Conservation (phyloP, 2,113 vertebrate genomes). For the Raja brachyura region DNA sequence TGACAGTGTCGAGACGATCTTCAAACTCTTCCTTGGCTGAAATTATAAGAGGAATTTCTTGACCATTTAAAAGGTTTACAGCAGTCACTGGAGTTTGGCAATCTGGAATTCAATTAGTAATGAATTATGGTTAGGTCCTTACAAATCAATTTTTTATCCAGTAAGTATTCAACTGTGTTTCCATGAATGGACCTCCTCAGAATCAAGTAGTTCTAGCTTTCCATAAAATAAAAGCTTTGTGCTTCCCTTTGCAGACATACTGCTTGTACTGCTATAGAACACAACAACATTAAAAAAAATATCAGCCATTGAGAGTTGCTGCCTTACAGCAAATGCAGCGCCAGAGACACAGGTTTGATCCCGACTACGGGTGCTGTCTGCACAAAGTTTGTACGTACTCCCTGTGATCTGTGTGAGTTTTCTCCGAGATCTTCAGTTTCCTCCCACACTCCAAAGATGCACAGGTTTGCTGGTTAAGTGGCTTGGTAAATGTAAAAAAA, state of each 20-base stretch:
- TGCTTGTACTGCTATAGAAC: background rate
- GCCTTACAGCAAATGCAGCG: no score
- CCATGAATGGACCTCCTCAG: background rate
- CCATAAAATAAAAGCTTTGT: background rate
- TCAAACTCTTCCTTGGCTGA: constrained; percentile 62
- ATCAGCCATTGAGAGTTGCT: background rate
- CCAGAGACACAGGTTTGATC: no score
- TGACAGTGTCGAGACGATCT: constrained; percentile 71
- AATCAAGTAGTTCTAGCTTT: no score
- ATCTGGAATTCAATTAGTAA: constrained; percentile 62
- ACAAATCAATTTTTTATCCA: background rate
- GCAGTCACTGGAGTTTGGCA: constrained; percentile 74
- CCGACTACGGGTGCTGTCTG: no score
- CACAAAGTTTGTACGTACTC: no score
- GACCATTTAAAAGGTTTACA: constrained; percentile 71
- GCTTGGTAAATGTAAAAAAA: no score
- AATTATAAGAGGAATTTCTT: constrained; percentile 81
- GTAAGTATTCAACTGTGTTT: background rate
- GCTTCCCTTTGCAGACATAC: background rate
- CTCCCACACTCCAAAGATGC: no score
- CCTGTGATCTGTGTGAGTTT: no score
- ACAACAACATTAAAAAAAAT: no score
- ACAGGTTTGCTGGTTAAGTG: no score
- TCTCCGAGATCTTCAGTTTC: no score
- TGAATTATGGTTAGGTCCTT: background rate